Conservation (phyloP, 2,797 vertebrate species). For the Mormyrus hasselquistii region DNA sequence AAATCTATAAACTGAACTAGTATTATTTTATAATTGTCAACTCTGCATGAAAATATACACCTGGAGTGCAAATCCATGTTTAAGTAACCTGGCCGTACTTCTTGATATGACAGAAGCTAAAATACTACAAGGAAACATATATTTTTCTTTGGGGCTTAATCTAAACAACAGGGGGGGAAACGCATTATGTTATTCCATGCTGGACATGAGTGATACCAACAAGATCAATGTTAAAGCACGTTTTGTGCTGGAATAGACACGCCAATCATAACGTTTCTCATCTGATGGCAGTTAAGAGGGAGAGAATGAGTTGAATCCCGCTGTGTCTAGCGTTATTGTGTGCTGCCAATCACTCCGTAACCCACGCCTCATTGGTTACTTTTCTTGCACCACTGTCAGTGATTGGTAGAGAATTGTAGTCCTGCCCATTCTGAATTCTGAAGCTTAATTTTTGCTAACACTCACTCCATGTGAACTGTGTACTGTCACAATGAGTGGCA, state of each 20-base stretch:
- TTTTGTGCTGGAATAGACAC: background rate
- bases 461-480: background rate
- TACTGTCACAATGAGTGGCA: background rate
- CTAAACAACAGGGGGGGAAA: background rate
- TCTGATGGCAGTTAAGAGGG: background rate
- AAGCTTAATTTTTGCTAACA: background rate
- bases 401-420: background rate
- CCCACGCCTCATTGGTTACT: background rate
- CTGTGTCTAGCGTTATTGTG: background rate
- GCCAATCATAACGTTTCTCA: background rate
- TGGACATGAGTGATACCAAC: background rate
- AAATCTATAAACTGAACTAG: background rate
- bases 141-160: background rate
- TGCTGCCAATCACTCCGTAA: background rate
- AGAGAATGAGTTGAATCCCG: background rate
- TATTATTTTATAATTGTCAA: conserved; percentile 1
- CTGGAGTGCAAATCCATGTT: background rate
- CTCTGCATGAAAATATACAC: background rate
- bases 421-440: background rate
- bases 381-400: background rate
- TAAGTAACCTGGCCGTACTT: background rate
- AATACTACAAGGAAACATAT: background rate
- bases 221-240: background rate
- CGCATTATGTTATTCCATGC: background rate
- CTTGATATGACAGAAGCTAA: background rate